Evolutionary conservation across 2,113 vertebrate genomes (phyloP).

Genomic region (Struthidea cinerea): DNA sequence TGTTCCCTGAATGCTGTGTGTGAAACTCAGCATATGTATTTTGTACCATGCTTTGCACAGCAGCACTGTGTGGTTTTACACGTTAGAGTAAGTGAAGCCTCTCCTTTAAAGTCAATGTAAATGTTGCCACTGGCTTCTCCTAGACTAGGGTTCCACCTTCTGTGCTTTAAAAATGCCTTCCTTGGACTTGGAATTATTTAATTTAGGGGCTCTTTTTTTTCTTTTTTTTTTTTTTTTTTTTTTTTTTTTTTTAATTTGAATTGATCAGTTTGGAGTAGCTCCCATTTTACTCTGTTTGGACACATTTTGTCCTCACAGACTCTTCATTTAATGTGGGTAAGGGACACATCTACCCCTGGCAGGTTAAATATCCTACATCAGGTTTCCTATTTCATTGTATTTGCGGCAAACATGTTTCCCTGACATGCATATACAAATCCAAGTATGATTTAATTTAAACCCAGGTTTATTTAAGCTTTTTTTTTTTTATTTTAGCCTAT

Average conservation of each 20-base stretch:
- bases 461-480: not conserved
- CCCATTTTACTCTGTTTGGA: not conserved
- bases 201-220: not conserved
- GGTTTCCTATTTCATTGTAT: not conserved
- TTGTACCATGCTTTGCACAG: rapidly evolving
- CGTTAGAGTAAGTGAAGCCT: not conserved
- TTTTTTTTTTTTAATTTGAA: not conserved
- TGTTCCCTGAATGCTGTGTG: not conserved
- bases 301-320: not conserved
- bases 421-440: not conserved
- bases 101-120: not conserved
- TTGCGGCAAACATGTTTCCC: not conserved
- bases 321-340: not conserved
- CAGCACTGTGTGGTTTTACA: not conserved
- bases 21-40: not conserved
- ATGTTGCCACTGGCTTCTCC: not conserved
- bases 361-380: not conserved
- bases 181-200: not conserved
- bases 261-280: not conserved
- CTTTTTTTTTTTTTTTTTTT: not conserved
- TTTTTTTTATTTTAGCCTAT: not conserved
- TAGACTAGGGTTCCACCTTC: not conserved
- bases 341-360: not conserved
- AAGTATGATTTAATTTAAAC: not conserved
- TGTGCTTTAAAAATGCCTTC: not conserved